Evolutionary conservation across 2,797 vertebrate genomes (phyloP), one percentile per base, ranked within the genome.

Genomic region (Lates japonicus): DNA sequence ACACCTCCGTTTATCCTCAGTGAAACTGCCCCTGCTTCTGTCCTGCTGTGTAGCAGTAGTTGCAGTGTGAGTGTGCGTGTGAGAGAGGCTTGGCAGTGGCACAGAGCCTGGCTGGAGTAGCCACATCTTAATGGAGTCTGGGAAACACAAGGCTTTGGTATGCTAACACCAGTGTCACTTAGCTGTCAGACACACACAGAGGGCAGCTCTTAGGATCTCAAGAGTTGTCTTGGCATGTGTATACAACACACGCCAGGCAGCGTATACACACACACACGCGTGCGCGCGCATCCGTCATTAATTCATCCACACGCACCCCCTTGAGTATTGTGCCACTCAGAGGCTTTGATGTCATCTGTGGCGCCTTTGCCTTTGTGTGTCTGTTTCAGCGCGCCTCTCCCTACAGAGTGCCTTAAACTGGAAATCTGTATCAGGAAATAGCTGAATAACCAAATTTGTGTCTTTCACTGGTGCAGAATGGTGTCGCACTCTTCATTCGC

Each of bases 81-180:
- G 61, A 51, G 51, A 73, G 75, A 80, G 37, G 5, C 78, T 92
- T 92, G 86, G 90, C 91, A 89, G 84, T 80, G 31, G 17, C 64
- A 57, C 70, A 84, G 65, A 76, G 85, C 57, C 76, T 33, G 46
- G 79, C 83, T 80, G 85, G 76, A 87, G 76, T 74, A 63, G 84
- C 85, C 83, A 69, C 85, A 76, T 90, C 79, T 83, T 92, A 93
- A 92, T 89, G 86, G 80, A 89, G 80, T 81, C 85, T 64, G 87
- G 75, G 86, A 90, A 92, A 93, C 88, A 87, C 81, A 88, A 88
- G 92, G 84, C 88, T 90, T 87, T 90, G 91, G 88, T 87, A 87
- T 88, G 82, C 87, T 92, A 81, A 84, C 90, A 69, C 75, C 78
- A 80, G 80, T 84, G 88, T 87, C 87, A 72, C 83, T 90, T 80